Conservation (phyloP, 2,888 invertebrate genomes). For the Lypha dubia region DNA sequence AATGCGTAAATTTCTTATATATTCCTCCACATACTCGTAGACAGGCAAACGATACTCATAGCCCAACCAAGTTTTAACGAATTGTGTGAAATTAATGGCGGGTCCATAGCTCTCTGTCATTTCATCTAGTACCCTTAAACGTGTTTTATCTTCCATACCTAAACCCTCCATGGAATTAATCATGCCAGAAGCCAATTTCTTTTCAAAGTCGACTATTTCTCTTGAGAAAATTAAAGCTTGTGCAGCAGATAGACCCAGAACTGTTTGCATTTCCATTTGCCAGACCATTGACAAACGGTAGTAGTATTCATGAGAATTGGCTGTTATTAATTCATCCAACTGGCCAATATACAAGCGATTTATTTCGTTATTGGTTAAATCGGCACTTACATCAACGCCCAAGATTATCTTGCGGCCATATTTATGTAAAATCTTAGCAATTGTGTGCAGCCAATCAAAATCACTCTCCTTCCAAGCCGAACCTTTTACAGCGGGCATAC, state of each 20-base stretch:
- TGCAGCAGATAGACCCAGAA: constrained; percentile 75
- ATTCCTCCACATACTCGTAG: constrained; percentile 78
- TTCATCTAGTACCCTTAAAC: constrained; percentile 74
- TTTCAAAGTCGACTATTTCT: constrained; percentile 75
- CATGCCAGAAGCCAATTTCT: constrained; percentile 74
- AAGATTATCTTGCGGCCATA: constrained; percentile 78
- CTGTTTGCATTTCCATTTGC: constrained; percentile 70
- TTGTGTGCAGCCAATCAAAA: constrained; percentile 78
- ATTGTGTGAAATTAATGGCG: constrained; percentile 76
- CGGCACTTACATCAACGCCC: constrained; percentile 76
- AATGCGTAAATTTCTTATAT: constrained; percentile 76
- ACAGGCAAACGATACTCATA: constrained; percentile 79
- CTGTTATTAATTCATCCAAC: constrained; percentile 73
- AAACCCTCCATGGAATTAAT: constrained; percentile 72
- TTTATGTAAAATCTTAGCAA: constrained; percentile 76
- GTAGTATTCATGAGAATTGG: constrained; percentile 61
- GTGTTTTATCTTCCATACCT: constrained; percentile 75
- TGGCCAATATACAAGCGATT: constrained; percentile 78
- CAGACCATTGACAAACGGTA: constrained; percentile 55
- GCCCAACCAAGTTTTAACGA: constrained; percentile 78
- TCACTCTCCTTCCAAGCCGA: constrained; percentile 76
- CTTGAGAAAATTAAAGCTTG: constrained; percentile 73
- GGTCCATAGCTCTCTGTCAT: constrained; percentile 77
- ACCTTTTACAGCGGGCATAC: constrained; percentile 79
- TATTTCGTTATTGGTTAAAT: constrained; percentile 75